These are phyloP conservation scores for Pelochelys cantorii DNA, from an alignment of 2,797 vertebrate species.

Conservation along the genomic window DNA sequence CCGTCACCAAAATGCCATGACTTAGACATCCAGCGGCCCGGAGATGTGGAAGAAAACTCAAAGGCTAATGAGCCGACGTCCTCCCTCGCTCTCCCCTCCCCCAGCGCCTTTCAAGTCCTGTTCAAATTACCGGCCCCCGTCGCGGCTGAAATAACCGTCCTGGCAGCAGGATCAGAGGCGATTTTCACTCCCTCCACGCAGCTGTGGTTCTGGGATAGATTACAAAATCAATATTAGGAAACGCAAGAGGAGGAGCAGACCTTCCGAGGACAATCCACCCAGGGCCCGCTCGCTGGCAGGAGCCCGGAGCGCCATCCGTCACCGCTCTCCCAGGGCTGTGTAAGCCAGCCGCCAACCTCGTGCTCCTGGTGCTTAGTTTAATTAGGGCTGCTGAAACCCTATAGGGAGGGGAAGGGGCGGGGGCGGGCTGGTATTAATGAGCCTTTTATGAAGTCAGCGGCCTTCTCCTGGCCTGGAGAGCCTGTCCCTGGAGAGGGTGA, in stretches of 20 bases:
- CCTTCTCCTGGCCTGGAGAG: not conserved
- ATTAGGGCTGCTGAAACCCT: not conserved
- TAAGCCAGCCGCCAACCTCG: not conserved
- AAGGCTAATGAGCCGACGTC: not conserved
- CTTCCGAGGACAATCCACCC: not conserved
- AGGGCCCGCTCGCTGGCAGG: not conserved
- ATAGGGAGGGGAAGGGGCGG: not conserved
- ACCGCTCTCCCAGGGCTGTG: not conserved
- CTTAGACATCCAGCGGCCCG: not conserved
- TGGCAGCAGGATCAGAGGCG: not conserved
- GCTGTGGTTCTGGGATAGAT: not conserved
- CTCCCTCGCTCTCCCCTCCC: not conserved
- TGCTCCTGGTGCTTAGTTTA: slow-evolving; percentile 24
- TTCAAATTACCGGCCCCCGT: not conserved
- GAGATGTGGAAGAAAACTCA: not conserved
- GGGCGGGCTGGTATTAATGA: not conserved
- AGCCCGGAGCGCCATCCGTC: not conserved
- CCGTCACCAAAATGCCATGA: not conserved
- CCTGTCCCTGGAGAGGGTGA: not conserved
- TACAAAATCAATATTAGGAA: slow-evolving; percentile 14
- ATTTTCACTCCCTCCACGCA: not conserved
- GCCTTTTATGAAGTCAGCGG: slow-evolving; percentile 3
- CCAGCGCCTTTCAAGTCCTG: not conserved
- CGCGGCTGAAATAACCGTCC: not conserved
- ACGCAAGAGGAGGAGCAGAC: not conserved